Percentiles rank a stretch among this genome's conserved stretches.
phyloP scores from a whole-genome alignment of 1,140 invertebrate genomes.

The Trichomalopsis sarcophagae region DNA sequence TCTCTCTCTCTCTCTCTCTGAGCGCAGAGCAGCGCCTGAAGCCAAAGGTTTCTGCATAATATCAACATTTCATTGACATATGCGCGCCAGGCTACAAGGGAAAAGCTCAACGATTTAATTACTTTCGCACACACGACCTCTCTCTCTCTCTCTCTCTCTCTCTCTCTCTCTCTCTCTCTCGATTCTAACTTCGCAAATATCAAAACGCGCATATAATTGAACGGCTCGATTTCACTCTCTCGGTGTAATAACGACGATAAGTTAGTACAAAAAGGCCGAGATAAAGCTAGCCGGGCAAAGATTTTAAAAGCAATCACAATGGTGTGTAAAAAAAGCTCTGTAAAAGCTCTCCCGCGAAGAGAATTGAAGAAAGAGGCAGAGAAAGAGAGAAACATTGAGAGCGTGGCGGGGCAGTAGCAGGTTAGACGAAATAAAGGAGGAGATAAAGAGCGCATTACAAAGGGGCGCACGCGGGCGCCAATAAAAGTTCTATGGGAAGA shows the following conservation, averaged over 20 bases:
- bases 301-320: background rate
- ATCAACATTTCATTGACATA: background rate
- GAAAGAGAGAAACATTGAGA: background rate
- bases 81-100: background rate
- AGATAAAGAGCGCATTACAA: background rate
- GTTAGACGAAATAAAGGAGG: slow-evolving; percentile 3
- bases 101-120: background rate
- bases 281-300: background rate
- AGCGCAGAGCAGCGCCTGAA: background rate
- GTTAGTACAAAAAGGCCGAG: background rate
- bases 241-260: too few relatives aligned
- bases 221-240: background rate
- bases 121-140: background rate
- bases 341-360: background rate
- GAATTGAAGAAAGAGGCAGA: background rate
- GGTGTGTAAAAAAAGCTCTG: background rate
- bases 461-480: background rate
- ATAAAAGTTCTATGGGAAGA: slow-evolving; percentile 23
- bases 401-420: too few relatives aligned
- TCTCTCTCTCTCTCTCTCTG: too few relatives aligned
- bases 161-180: too few relatives aligned
- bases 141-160: too few relatives aligned
- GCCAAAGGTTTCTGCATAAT: background rate
- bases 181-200: too few relatives aligned
- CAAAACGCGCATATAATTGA: too few relatives aligned